Evolutionary conservation across 2,888 invertebrate species (phyloP), one percentile per base, ranked within the genome.

Genomic region (Halictus quadricinctus): DNA sequence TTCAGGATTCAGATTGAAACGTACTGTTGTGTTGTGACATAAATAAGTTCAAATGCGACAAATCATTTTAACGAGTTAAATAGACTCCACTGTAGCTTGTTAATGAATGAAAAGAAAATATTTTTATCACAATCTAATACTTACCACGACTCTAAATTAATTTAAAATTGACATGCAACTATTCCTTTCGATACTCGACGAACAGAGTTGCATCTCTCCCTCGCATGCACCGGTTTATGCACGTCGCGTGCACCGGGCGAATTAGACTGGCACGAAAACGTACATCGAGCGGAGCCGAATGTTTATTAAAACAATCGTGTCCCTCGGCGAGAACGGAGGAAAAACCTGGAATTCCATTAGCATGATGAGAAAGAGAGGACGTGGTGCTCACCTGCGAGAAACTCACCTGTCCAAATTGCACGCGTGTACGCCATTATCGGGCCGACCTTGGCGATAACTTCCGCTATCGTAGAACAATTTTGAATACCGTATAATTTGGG

Each of bases 361-460:
- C 54, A 2, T 2, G 54, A 54, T 54, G 54, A 54, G 21, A 8
- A 54, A 21, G 2, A 54, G 21, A 21, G 2, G 21, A 21, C 54
- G 54, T 18, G 21, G 77, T 69, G 64, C 29, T 6, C 29, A 25
- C 76, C 83, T 85, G 76, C 2, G 15, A 13, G 64, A 64, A 69
- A 72, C 29, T 6, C 29, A 25, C 76, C 83, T 85, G 76, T 75
- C 43, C 66, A 70, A 83, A 83, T 58, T 48, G 8, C 41, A 46
- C 50, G 46, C 81, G 73, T 73, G 70, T 58, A 66, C 76, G 66
- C 72, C 43, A 69, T 74, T 54, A 36, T 48, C 50, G 78, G 21
- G 4, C 12, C 21, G 81, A 76, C 84, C 89, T 89, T 89, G 89
- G 10, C 60, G 60, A 60, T 60, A 25, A 29, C 29, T 66, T 29